These are phyloP conservation scores for Hippocampus guttulatus DNA, from an alignment of 2,113 vertebrate species.

Conservation along the genomic window DNA sequence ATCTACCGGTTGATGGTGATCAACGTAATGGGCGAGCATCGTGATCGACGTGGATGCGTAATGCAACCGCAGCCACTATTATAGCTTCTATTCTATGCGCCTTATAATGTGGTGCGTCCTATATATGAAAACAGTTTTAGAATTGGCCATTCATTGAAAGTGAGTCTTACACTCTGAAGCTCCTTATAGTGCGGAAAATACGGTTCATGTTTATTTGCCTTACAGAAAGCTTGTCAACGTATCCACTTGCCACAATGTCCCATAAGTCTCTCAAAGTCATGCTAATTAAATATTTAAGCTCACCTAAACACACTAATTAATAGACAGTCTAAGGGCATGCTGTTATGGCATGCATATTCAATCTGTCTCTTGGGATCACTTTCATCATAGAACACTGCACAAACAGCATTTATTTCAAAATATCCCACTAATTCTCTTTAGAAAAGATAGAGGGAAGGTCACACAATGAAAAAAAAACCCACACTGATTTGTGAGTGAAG, in stretches of 20 bases:
- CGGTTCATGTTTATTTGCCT: constrained; percentile 20
- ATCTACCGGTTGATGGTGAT: no score
- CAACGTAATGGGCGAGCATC: no score
- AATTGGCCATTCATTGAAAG: no score
- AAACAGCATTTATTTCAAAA: constrained; percentile 47
- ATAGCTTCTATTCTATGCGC: no score
- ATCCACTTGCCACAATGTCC: constrained; percentile 38
- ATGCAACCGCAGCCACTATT: no score
- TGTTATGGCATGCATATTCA: constrained; percentile 43
- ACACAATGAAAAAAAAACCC: constrained; percentile 34
- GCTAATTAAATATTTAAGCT: constrained; percentile 59
- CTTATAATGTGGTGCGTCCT: no score
- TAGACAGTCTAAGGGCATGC: constrained; percentile 51
- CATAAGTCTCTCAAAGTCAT: constrained; percentile 53
- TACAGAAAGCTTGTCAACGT: constrained; percentile 15
- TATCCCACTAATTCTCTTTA: constrained; percentile 51
- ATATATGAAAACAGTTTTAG: no score
- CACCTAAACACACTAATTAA: constrained; percentile 57
- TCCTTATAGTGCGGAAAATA: no score
- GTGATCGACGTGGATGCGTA: no score
- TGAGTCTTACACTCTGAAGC: no score
- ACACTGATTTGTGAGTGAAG: constrained; percentile 61
- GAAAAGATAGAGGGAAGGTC: constrained; percentile 62
- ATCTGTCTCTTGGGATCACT: constrained; percentile 47
- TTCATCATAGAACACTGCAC: constrained; percentile 40